Percentiles rank a stretch among this genome's conserved stretches.
Conservation (phyloP, 2,113 vertebrate species). For the Fulica atra region DNA sequence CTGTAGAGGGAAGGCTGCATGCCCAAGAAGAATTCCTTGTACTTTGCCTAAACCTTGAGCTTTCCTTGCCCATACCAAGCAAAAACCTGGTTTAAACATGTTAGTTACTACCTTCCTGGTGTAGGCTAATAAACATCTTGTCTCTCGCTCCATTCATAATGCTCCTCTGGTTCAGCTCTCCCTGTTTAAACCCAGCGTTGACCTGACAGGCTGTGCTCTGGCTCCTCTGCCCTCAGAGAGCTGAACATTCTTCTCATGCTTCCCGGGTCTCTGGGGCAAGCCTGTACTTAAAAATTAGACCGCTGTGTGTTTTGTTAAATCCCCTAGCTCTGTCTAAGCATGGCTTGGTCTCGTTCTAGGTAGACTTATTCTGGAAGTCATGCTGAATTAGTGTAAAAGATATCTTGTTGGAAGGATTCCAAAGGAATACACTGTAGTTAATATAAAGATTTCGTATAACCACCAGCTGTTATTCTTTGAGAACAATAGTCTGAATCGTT, state of each 20-base stretch:
- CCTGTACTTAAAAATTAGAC: conserved; percentile 46
- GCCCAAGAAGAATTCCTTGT: neutral
- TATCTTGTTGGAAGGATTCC: neutral
- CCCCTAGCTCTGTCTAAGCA: conserved; percentile 20
- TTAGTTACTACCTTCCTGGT: neutral
- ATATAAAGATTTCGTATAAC: neutral
- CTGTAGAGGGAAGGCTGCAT: neutral
- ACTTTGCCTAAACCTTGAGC: neutral
- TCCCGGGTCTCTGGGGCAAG: conserved; percentile 41
- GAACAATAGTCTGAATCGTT: neutral
- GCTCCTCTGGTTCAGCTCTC: neutral
- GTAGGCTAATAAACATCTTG: neutral
- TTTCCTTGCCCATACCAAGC: neutral
- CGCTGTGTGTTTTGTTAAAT: neutral
- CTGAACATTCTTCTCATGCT: conserved; percentile 68
- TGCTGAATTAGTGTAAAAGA: neutral
- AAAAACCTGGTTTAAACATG: neutral
- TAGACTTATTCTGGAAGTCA: neutral
- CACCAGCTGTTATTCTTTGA: neutral
- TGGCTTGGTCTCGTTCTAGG: conserved; percentile 1
- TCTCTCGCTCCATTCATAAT: neutral
- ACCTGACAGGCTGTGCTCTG: neutral
- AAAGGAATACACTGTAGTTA: neutral
- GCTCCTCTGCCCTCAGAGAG: neutral
- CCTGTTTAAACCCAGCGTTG: neutral